These are phyloP conservation scores for Apodemus agrarius DNA, from an alignment of 2,797 vertebrate genomes.

Conservation along the genomic window DNA sequence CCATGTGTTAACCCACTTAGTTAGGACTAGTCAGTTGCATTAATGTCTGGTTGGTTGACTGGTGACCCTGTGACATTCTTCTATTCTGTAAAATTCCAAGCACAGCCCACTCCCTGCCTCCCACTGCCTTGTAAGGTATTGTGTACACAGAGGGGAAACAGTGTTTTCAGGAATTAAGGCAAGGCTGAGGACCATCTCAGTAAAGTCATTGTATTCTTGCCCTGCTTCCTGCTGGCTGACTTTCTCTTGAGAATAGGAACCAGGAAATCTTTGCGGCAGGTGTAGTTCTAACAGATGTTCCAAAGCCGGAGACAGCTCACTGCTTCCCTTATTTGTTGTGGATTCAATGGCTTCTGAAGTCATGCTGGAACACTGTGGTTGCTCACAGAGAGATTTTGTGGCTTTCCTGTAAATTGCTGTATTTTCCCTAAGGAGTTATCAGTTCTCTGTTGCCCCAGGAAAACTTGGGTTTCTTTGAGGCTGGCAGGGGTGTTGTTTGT, in stretches of 20 bases:
- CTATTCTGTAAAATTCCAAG: conserved; percentile 13
- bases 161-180: conserved; percentile 57
- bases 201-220: conserved; percentile 67
- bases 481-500: neutral
- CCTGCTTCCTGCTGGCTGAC: conserved; percentile 70
- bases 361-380: neutral
- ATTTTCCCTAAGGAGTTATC: neutral
- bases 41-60: conserved; percentile 5
- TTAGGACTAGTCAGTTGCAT: conserved; percentile 38
- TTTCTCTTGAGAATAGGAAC: conserved; percentile 62
- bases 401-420: neutral
- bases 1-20: conserved; percentile 18
- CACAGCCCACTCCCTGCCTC: neutral
- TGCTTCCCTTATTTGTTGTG: conserved; percentile 71
- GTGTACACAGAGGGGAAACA: conserved; percentile 19
- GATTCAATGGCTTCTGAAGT: conserved; percentile 21
- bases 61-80: neutral
- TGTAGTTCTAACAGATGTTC: conserved; percentile 64
- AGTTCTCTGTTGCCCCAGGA: neutral
- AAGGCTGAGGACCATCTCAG: conserved; percentile 36
- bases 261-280: conserved; percentile 72
- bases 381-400: neutral
- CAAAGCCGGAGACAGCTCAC: conserved; percentile 13
- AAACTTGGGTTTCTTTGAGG: neutral
- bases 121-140: conserved; percentile 22